Evolutionary conservation across 1,140 invertebrate genomes (phyloP).

Genomic region (Trichogramma pretiosum): DNA sequence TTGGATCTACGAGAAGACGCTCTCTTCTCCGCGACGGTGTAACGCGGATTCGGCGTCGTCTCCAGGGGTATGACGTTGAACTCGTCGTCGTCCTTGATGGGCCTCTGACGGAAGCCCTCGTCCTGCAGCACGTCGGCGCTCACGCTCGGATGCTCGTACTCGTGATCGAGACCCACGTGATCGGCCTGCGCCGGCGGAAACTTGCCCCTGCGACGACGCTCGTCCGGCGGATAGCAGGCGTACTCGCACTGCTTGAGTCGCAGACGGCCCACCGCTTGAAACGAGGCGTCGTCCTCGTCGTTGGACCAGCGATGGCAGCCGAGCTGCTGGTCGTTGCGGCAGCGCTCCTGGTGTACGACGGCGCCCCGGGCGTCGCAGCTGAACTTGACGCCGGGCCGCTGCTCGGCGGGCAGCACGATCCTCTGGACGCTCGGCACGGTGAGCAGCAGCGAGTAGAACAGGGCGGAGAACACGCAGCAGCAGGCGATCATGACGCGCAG

Average conservation of each 20-base stretch:
- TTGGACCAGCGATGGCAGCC: constrained; percentile 56
- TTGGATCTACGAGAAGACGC: constrained; percentile 1
- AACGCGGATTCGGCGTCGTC: neutral
- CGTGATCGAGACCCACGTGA: neutral
- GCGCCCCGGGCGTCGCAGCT: constrained; percentile 57
- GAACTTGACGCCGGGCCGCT: constrained; percentile 55
- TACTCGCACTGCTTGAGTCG: constrained; percentile 51
- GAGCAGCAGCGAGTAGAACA: constrained; percentile 58
- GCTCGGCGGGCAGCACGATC: constrained; percentile 42
- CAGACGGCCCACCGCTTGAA: constrained; percentile 43
- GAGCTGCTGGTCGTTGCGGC: constrained; percentile 49
- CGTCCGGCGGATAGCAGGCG: constrained; percentile 39
- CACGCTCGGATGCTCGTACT: neutral
- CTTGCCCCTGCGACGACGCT: constrained; percentile 15
- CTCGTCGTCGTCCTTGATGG: constrained; percentile 16
- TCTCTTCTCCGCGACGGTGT: too few relatives aligned
- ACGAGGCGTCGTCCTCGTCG: constrained; percentile 46
- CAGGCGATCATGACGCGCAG: constrained; percentile 60
- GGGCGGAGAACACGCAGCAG: constrained; percentile 55
- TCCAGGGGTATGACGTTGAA: constrained; percentile 11
- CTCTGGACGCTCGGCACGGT: constrained; percentile 54
- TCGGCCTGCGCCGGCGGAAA: neutral
- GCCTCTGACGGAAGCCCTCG: neutral
- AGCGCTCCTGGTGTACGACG: constrained; percentile 59
- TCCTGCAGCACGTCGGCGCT: neutral